phyloP scores from a whole-genome alignment of 2,888 invertebrate genomes.

The Portevinia maculata region DNA sequence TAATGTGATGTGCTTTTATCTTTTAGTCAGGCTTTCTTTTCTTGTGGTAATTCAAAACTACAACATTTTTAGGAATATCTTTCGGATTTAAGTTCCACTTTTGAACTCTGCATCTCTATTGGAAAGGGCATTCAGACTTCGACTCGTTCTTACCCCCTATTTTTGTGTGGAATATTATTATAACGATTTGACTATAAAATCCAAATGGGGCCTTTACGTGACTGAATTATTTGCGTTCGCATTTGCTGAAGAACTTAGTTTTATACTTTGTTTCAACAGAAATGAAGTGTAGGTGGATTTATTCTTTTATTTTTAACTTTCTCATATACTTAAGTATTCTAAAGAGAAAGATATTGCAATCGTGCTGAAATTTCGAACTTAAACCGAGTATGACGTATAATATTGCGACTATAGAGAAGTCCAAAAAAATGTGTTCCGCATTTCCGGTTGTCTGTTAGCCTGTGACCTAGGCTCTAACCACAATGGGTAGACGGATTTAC shows the following conservation, averaged over 20 bases:
- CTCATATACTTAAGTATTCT: too few relatives aligned
- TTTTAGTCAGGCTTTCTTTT: constrained; percentile 49
- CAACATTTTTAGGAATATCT: constrained; percentile 48
- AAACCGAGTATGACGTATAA: too few relatives aligned
- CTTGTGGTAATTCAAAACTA: constrained; percentile 27
- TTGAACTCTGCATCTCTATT: background rate
- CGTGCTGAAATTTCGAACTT: too few relatives aligned
- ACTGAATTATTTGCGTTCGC: constrained; percentile 69
- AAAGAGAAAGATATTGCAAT: too few relatives aligned
- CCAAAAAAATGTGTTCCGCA: too few relatives aligned
- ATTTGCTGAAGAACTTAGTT: constrained; percentile 56
- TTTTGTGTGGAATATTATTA: constrained; percentile 57
- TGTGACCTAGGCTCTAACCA: too few relatives aligned
- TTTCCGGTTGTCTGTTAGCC: too few relatives aligned
- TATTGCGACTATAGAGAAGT: too few relatives aligned
- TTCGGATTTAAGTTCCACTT: constrained; percentile 26
- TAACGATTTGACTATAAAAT: constrained; percentile 71
- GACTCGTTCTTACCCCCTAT: constrained; percentile 23
- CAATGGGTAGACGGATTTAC: too few relatives aligned
- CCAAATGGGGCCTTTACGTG: constrained; percentile 71
- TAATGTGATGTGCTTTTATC: constrained; percentile 14
- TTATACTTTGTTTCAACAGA: constrained; percentile 21
- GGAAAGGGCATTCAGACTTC: constrained; percentile 18
- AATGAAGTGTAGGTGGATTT: constrained; percentile 20
- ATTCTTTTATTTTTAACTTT: constrained; percentile 34